These are phyloP conservation scores for Craniophora ligustri DNA, from an alignment of 2,888 invertebrate genomes.

Conservation along the genomic window DNA sequence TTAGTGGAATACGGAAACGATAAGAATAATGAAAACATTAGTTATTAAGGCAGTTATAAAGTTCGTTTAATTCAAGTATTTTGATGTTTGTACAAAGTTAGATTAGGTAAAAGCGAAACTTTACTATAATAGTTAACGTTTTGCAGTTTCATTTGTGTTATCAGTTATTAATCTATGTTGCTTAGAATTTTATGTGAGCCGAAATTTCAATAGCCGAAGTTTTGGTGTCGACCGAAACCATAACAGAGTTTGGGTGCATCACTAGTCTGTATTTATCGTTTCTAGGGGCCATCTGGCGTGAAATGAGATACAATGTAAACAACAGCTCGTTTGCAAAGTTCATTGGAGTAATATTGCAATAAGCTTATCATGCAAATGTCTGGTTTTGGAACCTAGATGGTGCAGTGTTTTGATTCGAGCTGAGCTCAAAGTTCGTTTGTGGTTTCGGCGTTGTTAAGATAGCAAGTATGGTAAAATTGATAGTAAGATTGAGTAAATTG, in stretches of 20 bases:
- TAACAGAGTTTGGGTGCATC: constrained; percentile 11
- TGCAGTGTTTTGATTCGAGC: not conserved
- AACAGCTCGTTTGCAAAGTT: constrained; percentile 21
- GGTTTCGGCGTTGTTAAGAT: not conserved
- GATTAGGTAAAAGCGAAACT: not conserved
- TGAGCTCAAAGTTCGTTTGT: not conserved
- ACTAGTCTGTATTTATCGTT: constrained; percentile 38
- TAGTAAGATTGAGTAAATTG: too few relatives aligned
- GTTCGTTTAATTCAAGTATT: not conserved
- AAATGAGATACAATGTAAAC: constrained; percentile 44
- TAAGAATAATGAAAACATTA: too few relatives aligned
- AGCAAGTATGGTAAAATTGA: too few relatives aligned
- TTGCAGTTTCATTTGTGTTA: not conserved
- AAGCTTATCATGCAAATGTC: constrained; percentile 40
- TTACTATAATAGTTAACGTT: not conserved
- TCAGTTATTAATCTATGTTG: not conserved
- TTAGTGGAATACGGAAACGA: not conserved
- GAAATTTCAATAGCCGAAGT: constrained; percentile 8
- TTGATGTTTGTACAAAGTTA: not conserved
- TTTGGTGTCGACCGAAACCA: constrained; percentile 20
- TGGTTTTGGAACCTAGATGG: not conserved
- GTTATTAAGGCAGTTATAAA: not conserved
- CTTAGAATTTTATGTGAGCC: constrained; percentile 1
- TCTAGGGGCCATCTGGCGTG: constrained; percentile 40
- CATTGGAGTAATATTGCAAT: constrained; percentile 40